Base-by-base conservation (phyloP, 2,113 vertebrate species). In the Patagioenas fasciata region DNA sequence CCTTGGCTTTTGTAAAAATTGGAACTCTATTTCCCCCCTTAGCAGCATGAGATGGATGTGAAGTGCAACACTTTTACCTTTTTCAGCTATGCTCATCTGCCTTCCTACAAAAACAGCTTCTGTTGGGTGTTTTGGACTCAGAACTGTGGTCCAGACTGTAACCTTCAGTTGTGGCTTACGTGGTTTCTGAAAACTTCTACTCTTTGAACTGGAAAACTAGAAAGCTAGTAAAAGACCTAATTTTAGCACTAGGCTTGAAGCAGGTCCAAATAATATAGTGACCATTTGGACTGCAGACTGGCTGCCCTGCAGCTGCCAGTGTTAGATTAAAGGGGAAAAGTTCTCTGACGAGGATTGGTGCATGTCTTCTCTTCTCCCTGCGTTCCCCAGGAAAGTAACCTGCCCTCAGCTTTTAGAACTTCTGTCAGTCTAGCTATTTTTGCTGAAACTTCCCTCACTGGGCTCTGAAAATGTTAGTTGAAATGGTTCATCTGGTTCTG, bases 401-500 rank as follows among this genome's bases (percentile, higher is more conserved):
- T 72, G 18, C 71, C 44, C 50, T 85, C 9, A 0, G 0, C 13
- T 82, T 96, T 79, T 85, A 69, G 38, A 25, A 40, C 75, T 87
- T 89, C 80, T 94, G 48, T 89, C 70, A 47, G 16, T 91, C 88
- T 91, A 88, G 69, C 62, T 91, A 34, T 88, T 79, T 1, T 3
- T 69, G 75, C 88, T 96, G 93, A 91, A 94, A 83, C 18, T 93
- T 88, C 79, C 67, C 82, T 67, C 83, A 64, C 60, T 93, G 82
- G 67, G 85, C 80, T 94, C 91, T 91, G 91, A 93, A 96, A 93
- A 95, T 53, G 64, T 90, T 77, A 88, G 79, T 74, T 91, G 92
- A 93, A 96, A 95, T 91, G 85, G 79, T 93, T 95, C 91, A 86
- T 85, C 82, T 96, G 90, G 72, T 80, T 97, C 92, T 85, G 79